These are phyloP conservation scores for Tragelaphus buxtoni DNA, from an alignment of 2,113 vertebrate genomes.

Conservation along the genomic window DNA sequence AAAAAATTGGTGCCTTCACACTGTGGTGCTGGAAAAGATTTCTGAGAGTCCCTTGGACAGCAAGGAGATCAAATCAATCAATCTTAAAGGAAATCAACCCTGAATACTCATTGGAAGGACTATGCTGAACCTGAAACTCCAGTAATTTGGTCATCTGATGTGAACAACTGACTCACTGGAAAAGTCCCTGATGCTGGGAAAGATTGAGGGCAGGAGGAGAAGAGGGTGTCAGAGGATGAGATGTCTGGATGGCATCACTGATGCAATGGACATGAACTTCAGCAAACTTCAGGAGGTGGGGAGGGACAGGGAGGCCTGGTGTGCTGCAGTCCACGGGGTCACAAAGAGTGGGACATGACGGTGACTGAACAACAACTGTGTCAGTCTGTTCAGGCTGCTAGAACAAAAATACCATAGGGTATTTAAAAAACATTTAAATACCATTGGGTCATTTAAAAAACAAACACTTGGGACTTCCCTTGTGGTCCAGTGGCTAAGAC, in stretches of 20 bases:
- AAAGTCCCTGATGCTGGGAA: background rate
- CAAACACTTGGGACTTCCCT: background rate
- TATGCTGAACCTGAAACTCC: background rate
- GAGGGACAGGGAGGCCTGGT: background rate
- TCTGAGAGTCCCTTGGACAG: background rate
- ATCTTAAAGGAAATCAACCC: background rate
- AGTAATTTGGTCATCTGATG: background rate
- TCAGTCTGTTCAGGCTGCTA: background rate
- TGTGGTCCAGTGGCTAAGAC: background rate
- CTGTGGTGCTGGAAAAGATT: background rate
- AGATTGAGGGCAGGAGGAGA: background rate
- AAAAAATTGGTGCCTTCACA: background rate
- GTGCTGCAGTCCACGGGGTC: background rate
- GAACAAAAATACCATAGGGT: background rate
- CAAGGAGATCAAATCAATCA: background rate
- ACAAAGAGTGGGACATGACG: background rate
- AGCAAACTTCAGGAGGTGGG: background rate
- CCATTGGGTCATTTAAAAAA: background rate
- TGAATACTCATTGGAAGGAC: background rate
- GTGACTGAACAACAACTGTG: background rate
- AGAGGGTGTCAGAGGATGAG: background rate
- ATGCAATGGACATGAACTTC: background rate
- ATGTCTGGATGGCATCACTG: background rate
- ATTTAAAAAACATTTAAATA: no score
- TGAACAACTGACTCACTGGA: background rate